Percentiles rank a stretch among this genome's conserved stretches.
Evolutionary conservation across 2,797 vertebrate species (phyloP).

Genomic region (Gastrophryne carolinensis): DNA sequence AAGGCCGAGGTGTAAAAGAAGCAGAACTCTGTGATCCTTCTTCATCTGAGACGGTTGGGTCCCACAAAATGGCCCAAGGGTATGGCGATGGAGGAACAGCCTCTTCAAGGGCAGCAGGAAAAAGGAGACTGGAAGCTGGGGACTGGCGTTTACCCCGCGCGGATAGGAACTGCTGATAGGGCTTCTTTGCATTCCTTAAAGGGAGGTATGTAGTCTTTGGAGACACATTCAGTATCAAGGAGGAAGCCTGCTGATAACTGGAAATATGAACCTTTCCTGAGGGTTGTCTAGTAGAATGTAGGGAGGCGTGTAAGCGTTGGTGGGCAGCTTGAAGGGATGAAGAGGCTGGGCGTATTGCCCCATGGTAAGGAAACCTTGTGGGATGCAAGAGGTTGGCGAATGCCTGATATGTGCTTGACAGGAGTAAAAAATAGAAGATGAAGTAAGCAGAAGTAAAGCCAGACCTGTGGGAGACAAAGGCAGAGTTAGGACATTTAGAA

Average conservation of each 20-base stretch:
- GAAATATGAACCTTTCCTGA: neutral
- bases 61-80: constrained; percentile 79
- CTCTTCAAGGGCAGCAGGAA: constrained; percentile 72
- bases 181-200: neutral
- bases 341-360: neutral
- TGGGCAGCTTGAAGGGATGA: neutral
- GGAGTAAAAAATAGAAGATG: constrained; percentile 28
- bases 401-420: constrained; percentile 15
- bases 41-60: constrained; percentile 73
- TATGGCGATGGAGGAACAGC: constrained; percentile 75
- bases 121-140: constrained; percentile 60
- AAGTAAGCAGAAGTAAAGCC: neutral
- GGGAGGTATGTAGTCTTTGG: neutral
- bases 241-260: neutral
- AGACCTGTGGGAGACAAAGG: constrained; percentile 24
- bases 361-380: neutral
- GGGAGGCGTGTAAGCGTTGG: neutral
- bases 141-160: constrained; percentile 66
- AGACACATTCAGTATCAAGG: neutral
- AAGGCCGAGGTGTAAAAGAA: constrained; percentile 31
- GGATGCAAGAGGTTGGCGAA: constrained; percentile 12
- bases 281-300: constrained; percentile 6
- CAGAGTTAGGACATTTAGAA: constrained; percentile 6
- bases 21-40: constrained; percentile 72
- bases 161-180: neutral